A percentile compares a stretch with the other conserved stretches of the same genome.
Conservation (phyloP, 2,113 vertebrate species). For the Uropsilus gracilis region DNA sequence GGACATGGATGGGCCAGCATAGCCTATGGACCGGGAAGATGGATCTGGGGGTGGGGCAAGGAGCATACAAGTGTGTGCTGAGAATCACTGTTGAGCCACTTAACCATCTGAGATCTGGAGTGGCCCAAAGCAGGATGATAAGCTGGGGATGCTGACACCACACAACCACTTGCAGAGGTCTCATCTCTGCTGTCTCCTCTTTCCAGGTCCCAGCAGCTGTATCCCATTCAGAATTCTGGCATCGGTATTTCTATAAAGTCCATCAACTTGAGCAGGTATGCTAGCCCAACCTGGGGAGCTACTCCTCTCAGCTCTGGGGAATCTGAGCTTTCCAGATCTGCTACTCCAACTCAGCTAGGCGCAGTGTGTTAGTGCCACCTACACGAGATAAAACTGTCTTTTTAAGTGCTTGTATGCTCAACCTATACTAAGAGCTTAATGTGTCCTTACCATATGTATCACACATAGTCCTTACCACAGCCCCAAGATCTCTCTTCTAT, state of each 20-base stretch:
- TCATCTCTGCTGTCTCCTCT: not conserved
- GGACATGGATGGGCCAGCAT: constrained; percentile 9
- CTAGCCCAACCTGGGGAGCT: not conserved
- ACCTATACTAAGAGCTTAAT: not conserved
- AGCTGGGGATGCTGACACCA: not conserved
- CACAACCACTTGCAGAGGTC: not conserved
- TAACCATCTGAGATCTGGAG: not conserved
- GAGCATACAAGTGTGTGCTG: not conserved
- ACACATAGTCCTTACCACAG: not conserved
- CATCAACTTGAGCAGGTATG: constrained; percentile 96
- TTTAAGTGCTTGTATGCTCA: not conserved
- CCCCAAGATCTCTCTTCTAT: not conserved
- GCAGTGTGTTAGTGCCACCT: not conserved
- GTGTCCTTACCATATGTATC: no score
- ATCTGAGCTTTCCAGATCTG: no score
- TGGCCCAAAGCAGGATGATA: not conserved
- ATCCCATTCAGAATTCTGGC: constrained; percentile 97
- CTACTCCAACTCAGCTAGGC: not conserved
- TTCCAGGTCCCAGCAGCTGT: constrained; percentile 96
- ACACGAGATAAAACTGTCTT: not conserved
- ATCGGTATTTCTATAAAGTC: constrained; percentile 98
- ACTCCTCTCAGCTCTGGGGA: not conserved
- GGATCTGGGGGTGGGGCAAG: not conserved
- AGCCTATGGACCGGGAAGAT: not conserved
- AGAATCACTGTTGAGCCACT: not conserved